phyloP scores from a whole-genome alignment of 1,140 invertebrate species.

The Coptotermes formosanus region DNA sequence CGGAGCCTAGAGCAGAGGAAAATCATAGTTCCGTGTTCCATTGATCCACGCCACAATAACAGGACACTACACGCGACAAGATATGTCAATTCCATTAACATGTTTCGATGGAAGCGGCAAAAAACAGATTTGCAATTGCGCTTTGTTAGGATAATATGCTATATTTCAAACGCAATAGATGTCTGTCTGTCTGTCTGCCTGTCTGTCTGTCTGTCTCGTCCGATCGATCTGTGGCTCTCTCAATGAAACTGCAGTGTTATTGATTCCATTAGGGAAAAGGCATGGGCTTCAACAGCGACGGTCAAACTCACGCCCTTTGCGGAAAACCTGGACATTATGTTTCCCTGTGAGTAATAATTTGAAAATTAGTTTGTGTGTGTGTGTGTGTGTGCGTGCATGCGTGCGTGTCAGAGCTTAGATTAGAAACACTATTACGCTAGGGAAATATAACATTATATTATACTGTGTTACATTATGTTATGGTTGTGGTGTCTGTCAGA shows the following conservation, averaged over 20 bases:
- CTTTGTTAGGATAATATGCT: neutral
- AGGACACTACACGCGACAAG: neutral
- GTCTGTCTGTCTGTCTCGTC: neutral
- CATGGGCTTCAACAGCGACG: too few relatives aligned
- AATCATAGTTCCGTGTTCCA: neutral
- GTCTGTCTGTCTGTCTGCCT: neutral
- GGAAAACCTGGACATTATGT: too few relatives aligned
- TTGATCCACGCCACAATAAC: neutral
- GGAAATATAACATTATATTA: too few relatives aligned
- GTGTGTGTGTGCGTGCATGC: too few relatives aligned
- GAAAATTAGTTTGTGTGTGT: too few relatives aligned
- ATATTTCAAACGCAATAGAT: neutral
- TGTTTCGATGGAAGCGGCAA: neutral
- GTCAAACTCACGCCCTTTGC: too few relatives aligned
- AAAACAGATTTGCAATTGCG: neutral
- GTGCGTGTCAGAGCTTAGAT: too few relatives aligned
- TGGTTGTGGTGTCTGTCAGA: too few relatives aligned
- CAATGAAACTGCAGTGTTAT: neutral
- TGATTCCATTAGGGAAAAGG: neutral
- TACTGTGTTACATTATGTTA: too few relatives aligned
- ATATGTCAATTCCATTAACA: constrained; percentile 9
- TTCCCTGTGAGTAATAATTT: too few relatives aligned
- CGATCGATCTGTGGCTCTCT: neutral
- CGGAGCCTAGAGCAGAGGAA: neutral
- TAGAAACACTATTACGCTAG: too few relatives aligned